Base-by-base conservation (phyloP, 1,140 invertebrate genomes). In the Ceratoteleas bidentatus region DNA sequence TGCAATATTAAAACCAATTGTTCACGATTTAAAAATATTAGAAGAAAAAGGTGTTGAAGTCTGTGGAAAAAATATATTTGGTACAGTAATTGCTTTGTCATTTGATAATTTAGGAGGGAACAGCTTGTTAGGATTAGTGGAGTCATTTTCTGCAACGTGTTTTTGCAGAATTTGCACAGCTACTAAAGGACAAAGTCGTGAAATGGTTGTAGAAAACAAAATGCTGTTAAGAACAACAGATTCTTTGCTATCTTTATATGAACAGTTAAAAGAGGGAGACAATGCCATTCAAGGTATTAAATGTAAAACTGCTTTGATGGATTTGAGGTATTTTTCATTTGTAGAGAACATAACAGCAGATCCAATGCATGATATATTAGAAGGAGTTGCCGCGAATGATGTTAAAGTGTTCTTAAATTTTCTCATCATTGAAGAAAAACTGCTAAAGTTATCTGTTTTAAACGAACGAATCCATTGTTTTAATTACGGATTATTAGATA, bases 71-170 rank as follows among this genome's bases (percentile, higher is more conserved):
- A 6, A 74, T n/a, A 24, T 73, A 15, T 62, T 75, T 54, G 83
- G 70, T 0, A 70, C 79, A 15, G 38, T 84, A 43, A 33, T 58
- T 9, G 38, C 58, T 13, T 73, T 75, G 10, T 24, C 15, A 10
- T 80, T 60, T 54, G 79, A 84, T 64, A 82, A 84, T 68, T 76
- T 84, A 49, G 79, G 70, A 0, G 74, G 70, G 0, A 58, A 68
- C 9, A 47, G 11, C n/a, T 32, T 82, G 2, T 56, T 70, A 47
- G 70, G 72, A 15, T 56, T 84, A 43, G 40, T 53, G 10, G 62
- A 79, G 62, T 75, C 47, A 50, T 83, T 84, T 68, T 14, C 14
- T 11, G 43, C 74, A 11, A 16, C 50, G 36, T 15, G 72, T 68
- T 84, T 34, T 52, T 84, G 83, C 66, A 40, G 78, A 43, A 70